Evolutionary conservation across 2,888 invertebrate genomes (phyloP).

Genomic region (Synanthedon andrenaeformis): DNA sequence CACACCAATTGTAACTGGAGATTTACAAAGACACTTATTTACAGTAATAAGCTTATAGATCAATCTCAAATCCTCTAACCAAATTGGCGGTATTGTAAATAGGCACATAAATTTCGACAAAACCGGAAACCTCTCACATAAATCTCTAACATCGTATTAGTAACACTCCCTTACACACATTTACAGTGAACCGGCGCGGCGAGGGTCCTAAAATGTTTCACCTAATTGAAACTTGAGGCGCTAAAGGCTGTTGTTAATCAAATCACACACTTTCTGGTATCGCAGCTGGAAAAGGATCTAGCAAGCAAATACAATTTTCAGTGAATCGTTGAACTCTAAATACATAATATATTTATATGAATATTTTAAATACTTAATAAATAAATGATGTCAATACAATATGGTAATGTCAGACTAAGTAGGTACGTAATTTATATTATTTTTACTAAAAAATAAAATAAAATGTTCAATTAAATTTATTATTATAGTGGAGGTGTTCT

Average conservation of each 20-base stretch:
- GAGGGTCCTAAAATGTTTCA: not conserved
- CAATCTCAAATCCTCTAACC: conserved; percentile 5
- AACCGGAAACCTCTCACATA: conserved; percentile 5
- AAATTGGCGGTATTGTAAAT: conserved; percentile 15
- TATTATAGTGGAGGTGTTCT: too few species aligned
- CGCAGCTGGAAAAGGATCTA: too few species aligned
- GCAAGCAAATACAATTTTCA: too few species aligned
- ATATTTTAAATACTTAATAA: too few species aligned
- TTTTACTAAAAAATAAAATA: too few species aligned
- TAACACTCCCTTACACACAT: conserved; percentile 8
- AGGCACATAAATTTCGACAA: conserved; percentile 13
- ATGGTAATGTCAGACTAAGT: too few species aligned
- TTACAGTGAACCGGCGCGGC: not conserved
- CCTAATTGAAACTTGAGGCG: not conserved
- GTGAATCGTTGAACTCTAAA: too few species aligned
- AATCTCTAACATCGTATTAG: conserved; percentile 12
- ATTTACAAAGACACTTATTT: not conserved
- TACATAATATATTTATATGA: too few species aligned
- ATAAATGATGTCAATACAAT: too few species aligned
- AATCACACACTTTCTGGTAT: too few species aligned
- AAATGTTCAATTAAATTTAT: too few species aligned
- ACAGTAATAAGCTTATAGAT: conserved; percentile 8
- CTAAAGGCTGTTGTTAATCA: not conserved
- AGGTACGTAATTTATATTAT: too few species aligned
- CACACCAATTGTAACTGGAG: not conserved